These are phyloP conservation scores for Norana najaformis DNA, from an alignment of 2,888 invertebrate species.

Conservation along the genomic window DNA sequence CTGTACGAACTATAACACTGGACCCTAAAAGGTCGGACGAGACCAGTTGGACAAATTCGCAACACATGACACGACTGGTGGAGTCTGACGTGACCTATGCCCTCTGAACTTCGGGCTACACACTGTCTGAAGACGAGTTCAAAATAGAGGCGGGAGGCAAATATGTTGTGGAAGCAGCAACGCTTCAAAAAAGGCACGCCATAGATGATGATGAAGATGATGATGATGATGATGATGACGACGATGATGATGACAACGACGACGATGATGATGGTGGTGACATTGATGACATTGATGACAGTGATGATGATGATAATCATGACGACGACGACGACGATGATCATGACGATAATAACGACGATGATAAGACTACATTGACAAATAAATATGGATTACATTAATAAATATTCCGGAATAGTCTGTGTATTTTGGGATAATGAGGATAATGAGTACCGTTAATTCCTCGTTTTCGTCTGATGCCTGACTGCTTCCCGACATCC, in stretches of 20 bases:
- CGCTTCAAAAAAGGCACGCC: conserved; percentile 15
- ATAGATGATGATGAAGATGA: conserved; percentile 17
- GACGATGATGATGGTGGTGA: background rate
- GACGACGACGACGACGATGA: conserved; percentile 31
- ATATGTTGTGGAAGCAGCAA: no score
- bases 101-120: no score
- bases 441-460: background rate
- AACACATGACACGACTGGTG: no score
- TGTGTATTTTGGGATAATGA: background rate
- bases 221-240: conserved; percentile 18
- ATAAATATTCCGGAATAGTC: background rate
- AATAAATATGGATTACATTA: background rate
- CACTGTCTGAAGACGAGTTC: no score
- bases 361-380: background rate
- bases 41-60: no score
- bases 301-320: conserved; percentile 27
- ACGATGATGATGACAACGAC: conserved; percentile 28
- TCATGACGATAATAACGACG: conserved; percentile 30
- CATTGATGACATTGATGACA: no score
- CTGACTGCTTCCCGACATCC: background rate
- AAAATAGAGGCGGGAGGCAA: no score
- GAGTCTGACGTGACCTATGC: no score
- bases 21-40: no score
- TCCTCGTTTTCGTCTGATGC: background rate
- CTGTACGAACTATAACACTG: no score